Conservation (phyloP, 2,888 invertebrate genomes). For the Xestia c-nigrum region DNA sequence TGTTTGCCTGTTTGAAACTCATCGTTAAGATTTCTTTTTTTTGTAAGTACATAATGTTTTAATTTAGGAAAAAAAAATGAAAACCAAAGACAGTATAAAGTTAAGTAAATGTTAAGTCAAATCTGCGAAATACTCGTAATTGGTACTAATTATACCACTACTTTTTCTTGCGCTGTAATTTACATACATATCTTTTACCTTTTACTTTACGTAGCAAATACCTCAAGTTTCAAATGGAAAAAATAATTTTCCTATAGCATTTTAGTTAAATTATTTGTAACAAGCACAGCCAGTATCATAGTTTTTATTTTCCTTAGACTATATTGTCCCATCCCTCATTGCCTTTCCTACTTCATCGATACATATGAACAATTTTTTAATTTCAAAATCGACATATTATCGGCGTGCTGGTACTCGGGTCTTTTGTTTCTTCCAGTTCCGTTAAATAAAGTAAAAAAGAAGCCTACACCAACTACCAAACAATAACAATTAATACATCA, state of each 20-base stretch:
- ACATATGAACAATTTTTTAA: no score
- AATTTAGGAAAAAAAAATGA: not conserved
- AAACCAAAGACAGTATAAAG: not conserved
- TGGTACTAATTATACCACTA: not conserved
- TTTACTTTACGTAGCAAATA: not conserved
- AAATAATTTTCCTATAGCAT: not conserved
- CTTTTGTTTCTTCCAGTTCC: not conserved
- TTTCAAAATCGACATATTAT: not conserved
- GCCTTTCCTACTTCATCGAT: no score
- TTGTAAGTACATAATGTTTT: not conserved
- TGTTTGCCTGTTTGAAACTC: conserved; percentile 20
- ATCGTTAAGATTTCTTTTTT: conserved; percentile 4
- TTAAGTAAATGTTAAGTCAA: not conserved
- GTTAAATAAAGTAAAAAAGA: not conserved
- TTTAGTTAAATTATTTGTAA: not conserved
- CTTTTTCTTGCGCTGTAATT: not conserved
- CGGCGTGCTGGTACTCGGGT: no score
- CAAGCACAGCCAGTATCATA: not conserved
- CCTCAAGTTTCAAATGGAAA: not conserved
- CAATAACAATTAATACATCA: conserved; percentile 32
- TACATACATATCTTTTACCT: no score
- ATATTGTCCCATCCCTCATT: no score
- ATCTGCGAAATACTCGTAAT: not conserved
- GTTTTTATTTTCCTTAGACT: no score
- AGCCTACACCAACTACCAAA: not conserved